Conservation (phyloP, 2,797 vertebrate genomes). For the Sciurus vulgaris region DNA sequence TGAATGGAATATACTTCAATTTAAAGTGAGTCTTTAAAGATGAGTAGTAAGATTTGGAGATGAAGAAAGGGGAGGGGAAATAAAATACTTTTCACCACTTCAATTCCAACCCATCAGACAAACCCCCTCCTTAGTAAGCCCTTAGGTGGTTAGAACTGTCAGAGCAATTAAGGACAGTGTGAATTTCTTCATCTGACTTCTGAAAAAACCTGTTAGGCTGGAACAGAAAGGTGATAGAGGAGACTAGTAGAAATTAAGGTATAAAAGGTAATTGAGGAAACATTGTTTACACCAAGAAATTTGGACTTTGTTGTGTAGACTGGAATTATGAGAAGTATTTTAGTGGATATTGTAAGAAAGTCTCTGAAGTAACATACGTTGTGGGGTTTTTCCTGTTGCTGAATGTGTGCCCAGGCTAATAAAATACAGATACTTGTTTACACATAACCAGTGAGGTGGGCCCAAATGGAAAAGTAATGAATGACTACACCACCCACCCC, state of each 20-base stretch:
- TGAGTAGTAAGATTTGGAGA: constrained; percentile 50
- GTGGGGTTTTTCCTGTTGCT: neutral
- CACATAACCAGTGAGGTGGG: neutral
- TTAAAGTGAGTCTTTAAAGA: constrained; percentile 55
- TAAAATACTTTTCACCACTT: constrained; percentile 59
- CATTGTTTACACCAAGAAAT: constrained; percentile 47
- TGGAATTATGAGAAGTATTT: neutral
- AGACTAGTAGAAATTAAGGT: constrained; percentile 37
- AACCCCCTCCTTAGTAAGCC: constrained; percentile 20
- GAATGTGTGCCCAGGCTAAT: constrained; percentile 31
- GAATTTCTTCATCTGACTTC: constrained; percentile 46
- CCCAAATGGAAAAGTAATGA: constrained; percentile 35
- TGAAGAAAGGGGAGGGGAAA: constrained; percentile 8
- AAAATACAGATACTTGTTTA: neutral
- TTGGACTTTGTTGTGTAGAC: neutral
- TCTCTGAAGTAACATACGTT: neutral
- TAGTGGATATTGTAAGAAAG: constrained; percentile 31
- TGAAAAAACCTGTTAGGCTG: constrained; percentile 68
- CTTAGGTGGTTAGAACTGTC: neutral
- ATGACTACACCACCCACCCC: neutral
- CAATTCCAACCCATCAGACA: constrained; percentile 32
- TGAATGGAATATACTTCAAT: neutral
- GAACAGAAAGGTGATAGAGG: constrained; percentile 61
- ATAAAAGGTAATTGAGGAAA: constrained; percentile 34
- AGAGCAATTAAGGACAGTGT: constrained; percentile 28